Base-by-base conservation (phyloP, 1,140 invertebrate species). In the Hyposmocoma kahamanoa region DNA sequence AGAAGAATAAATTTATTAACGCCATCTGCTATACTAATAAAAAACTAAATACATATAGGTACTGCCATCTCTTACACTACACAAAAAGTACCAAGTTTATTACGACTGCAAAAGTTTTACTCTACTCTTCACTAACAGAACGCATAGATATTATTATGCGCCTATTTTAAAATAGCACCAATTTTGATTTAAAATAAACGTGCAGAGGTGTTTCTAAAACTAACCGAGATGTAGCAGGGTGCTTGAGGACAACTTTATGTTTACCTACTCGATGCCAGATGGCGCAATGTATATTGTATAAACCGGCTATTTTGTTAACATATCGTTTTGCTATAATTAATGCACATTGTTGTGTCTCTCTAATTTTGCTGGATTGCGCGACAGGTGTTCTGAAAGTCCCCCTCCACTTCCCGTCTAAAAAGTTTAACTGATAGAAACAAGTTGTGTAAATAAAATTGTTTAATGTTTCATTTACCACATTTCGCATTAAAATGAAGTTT, bases 351-450 rank as follows among this genome's bases (percentile, higher is more conserved):
- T 22, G 13, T 28, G 34, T 15, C 39, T 28, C 32, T 28, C 24
- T 4, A 15, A 17, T 43, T 26, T 36, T 18, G 36, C 11, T n/a
- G 48, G n/a, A 9, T 43, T 34, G 38, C 10, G 26, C 48, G 48
- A 50, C 48, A 50, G 48, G 48, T 50, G 48, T 50, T 41, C 30
- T 17, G 17, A 15, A 26, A 20, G 22, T 42, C 32, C 13, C 22
- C 32, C 32, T 36, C 32, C 32, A 17, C 32, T 17, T 15, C 10
- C 32, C 32, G 13, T 17, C 32, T 15, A 5, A 6, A 36, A 36
- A 36, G 32, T 36, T 36, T n/a, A 36, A 36, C 32, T 8, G 32
- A 36, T 36, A 17, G 32, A 26, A 26, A 26, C 24, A 26, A 26
- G 11, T 36, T 36, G 11, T 36, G 8, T n/a, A 8, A 15, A 36